Evolutionary conservation across 2,113 vertebrate genomes (phyloP).

Genomic region (Melozone crissalis): DNA sequence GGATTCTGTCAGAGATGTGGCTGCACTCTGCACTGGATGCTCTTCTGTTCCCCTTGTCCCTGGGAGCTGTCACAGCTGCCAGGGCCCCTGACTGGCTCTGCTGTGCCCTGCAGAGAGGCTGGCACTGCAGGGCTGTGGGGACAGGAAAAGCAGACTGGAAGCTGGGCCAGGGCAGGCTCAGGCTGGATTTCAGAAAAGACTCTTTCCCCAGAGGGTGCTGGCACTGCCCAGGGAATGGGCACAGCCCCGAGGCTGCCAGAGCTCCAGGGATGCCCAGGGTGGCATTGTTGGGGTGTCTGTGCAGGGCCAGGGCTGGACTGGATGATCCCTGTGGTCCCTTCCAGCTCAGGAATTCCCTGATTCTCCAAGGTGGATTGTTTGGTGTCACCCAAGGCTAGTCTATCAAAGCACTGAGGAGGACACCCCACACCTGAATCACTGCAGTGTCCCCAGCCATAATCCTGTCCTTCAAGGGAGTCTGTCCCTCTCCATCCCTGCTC

Average conservation of each 20-base stretch:
- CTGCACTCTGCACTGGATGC: background rate
- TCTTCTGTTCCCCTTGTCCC: background rate
- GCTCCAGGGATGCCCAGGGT: background rate
- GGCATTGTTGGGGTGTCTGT: background rate
- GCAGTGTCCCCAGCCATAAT: background rate
- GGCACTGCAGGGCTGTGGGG: background rate
- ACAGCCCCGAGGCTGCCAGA: background rate
- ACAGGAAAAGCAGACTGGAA: background rate
- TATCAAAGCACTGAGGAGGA: background rate
- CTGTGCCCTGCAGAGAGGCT: background rate
- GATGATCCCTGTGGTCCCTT: background rate
- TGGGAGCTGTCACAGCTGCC: background rate
- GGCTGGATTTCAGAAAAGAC: fast-evolving
- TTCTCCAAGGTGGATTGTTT: background rate
- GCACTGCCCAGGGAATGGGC: background rate
- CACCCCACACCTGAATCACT: background rate
- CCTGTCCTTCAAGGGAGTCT: background rate
- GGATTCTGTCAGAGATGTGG: background rate
- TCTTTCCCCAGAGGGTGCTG: background rate
- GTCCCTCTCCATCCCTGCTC: background rate
- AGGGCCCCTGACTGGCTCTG: background rate
- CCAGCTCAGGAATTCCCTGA: background rate
- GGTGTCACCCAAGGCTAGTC: background rate
- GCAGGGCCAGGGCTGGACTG: fast-evolving
- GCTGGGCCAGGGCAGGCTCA: background rate